Evolutionary conservation across 1,140 invertebrate species (phyloP).

Genomic region (Charaxes varanes): DNA sequence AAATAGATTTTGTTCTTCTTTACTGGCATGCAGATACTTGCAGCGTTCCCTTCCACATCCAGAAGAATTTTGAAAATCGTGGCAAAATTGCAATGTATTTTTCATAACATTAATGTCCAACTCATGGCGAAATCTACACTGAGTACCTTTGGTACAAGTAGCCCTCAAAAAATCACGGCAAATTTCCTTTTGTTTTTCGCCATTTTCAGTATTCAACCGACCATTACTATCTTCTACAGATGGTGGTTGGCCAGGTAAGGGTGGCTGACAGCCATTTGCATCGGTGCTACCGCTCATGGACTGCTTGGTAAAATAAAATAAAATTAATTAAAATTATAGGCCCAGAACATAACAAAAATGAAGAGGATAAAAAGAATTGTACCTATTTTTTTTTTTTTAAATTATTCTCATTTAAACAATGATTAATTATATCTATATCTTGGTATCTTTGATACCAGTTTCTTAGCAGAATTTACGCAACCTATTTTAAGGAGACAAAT

Average conservation of each 20-base stretch:
- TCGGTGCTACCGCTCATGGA: constrained; percentile 32
- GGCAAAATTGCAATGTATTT: constrained; percentile 46
- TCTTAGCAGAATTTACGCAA: too few relatives aligned
- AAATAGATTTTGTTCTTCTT: constrained; percentile 45
- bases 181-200: constrained; percentile 21
- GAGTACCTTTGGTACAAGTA: constrained; percentile 36
- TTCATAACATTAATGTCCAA: constrained; percentile 46
- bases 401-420: too few relatives aligned
- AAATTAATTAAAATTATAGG: too few relatives aligned
- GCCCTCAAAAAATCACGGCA: constrained; percentile 51
- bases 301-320: constrained; percentile 13
- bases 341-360: too few relatives aligned
- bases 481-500: too few relatives aligned
- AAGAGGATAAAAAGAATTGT: too few relatives aligned
- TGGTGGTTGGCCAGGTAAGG: constrained; percentile 22
- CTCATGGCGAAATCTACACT: constrained; percentile 43
- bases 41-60: constrained; percentile 41
- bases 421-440: too few relatives aligned
- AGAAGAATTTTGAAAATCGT: constrained; percentile 45
- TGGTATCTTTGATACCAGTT: too few relatives aligned
- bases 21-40: constrained; percentile 42
- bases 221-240: constrained; percentile 13
- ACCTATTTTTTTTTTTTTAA: too few relatives aligned
- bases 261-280: constrained; percentile 36
- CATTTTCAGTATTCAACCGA: constrained; percentile 12